A percentile compares a stretch with the other conserved stretches of the same genome.
These are phyloP conservation scores for Albula goreensis DNA, from an alignment of 2,113 vertebrate genomes.

Conservation along the genomic window DNA sequence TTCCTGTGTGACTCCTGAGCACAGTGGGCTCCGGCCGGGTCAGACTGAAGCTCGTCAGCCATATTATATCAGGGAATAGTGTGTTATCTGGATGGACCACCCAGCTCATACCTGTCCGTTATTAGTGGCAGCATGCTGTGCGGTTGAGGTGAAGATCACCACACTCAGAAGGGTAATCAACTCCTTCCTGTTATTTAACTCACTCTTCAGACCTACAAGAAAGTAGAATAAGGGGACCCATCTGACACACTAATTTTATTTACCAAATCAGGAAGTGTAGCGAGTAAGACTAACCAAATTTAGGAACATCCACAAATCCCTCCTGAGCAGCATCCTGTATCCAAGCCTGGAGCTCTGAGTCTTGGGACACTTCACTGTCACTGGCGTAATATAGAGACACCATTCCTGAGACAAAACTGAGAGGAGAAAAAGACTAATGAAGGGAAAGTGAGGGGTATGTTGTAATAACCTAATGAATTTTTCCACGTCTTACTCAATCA, in stretches of 20 bases:
- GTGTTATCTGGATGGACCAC: too few relatives aligned
- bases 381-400: slow-evolving; percentile 56
- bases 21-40: too few relatives aligned
- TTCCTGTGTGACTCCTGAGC: too few relatives aligned
- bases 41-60: too few relatives aligned
- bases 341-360: slow-evolving; percentile 69
- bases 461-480: not conserved
- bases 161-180: slow-evolving; percentile 63
- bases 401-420: slow-evolving; percentile 60
- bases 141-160: slow-evolving; percentile 58
- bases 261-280: not conserved
- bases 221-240: not conserved
- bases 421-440: not conserved
- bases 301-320: slow-evolving; percentile 60
- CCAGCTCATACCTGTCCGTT: slow-evolving; percentile 60
- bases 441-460: not conserved
- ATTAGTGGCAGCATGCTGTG: slow-evolving; percentile 71
- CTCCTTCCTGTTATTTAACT: slow-evolving; percentile 55
- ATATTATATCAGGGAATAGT: too few relatives aligned
- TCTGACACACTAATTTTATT: not conserved
- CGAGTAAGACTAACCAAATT: slow-evolving; percentile 55
- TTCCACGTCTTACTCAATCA: too few relatives aligned
- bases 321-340: slow-evolving; percentile 58
- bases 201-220: slow-evolving; percentile 53
- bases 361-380: slow-evolving; percentile 51